Evolutionary conservation across 2,888 invertebrate genomes (phyloP), one percentile per base, ranked within the genome.

Genomic region (Thera obeliscata): DNA sequence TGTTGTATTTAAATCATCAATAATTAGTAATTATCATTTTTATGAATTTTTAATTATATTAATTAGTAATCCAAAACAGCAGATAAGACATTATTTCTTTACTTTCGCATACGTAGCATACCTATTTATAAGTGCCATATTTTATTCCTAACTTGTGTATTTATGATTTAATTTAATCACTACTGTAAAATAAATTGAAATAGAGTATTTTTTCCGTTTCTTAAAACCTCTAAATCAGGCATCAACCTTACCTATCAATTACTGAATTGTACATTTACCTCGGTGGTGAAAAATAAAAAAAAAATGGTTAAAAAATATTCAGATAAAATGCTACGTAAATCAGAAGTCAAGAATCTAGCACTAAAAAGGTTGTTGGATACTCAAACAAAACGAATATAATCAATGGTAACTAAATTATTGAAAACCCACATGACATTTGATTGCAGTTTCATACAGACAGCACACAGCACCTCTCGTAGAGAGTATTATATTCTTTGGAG

Each of bases 11-110:
- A 87, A 87, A 85, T 86, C 81, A 78, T 87, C 85, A 86, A 81
- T 84, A 71, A 83, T 83, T 84, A 12, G 38, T 56, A 38, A 56
- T 88, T 43, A 88, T 88, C 81, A 86, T 88, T 88, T 90, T 90
- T 89, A 85, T 84, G 87, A 85, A 83, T 86, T 90, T 88, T 87
- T 88, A 82, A 88, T 89, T 89, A 88, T 87, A 89, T 85, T 85
- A 83, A 87, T 88, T 89, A 84, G 81, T 82, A 82, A 84, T 73
- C 70, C 65, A 59, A 70, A 69, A 67, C 66, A 67, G 50, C 70
- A 73, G 70, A 69, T 68, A 70, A 69, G 65, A 71, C 55, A 64
- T 68, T 46, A 69, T 62, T 67, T 64, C 69, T 69, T 75, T 70
- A 58, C 70, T 71, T 68, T 64, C 48, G 64, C 69, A 70, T 64